Evolutionary conservation across 2,888 invertebrate genomes (phyloP).

Genomic region (Emmelina monodactyla): DNA sequence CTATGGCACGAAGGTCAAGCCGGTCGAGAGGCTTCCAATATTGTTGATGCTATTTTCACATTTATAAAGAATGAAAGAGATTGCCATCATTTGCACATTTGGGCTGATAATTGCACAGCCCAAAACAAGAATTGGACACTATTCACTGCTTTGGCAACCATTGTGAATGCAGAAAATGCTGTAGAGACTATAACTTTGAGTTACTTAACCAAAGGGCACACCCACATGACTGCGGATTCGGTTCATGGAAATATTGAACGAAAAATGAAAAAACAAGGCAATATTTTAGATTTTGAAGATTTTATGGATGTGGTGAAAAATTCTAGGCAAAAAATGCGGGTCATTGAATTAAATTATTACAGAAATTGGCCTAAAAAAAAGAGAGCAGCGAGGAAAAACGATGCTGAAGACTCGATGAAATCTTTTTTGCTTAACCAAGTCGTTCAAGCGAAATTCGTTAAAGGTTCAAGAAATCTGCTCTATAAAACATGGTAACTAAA

Average conservation of each 20-base stretch:
- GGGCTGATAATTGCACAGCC: constrained; percentile 11
- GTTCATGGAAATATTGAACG: constrained; percentile 10
- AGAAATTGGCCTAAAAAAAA: constrained; percentile 8
- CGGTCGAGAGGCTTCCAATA: constrained; percentile 8
- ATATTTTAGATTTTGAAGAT: constrained; percentile 9
- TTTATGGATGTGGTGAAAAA: constrained; percentile 2
- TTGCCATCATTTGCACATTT: constrained; percentile 9
- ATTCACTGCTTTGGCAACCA: constrained; percentile 5
- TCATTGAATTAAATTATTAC: constrained; percentile 2
- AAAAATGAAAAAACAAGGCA: constrained; percentile 8
- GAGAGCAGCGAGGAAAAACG: constrained; percentile 5
- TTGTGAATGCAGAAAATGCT: constrained; percentile 5
- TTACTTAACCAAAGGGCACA: constrained; percentile 9
- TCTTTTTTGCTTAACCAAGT: constrained; percentile 9
- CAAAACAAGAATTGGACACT: constrained; percentile 11
- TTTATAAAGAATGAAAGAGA: constrained; percentile 6
- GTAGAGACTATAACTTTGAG: constrained; percentile 7
- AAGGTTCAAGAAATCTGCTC: constrained; percentile 4
- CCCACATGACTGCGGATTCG: constrained; percentile 10
- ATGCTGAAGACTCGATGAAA: constrained; percentile 11
- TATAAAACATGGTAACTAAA: constrained; percentile 7
- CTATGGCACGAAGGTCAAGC: constrained; percentile 13
- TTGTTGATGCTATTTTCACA: constrained; percentile 9
- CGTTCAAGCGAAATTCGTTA: constrained; percentile 10
- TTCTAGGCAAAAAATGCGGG: background rate